phyloP scores from a whole-genome alignment of 2,113 vertebrate species.

The Pachyramphus minor region DNA sequence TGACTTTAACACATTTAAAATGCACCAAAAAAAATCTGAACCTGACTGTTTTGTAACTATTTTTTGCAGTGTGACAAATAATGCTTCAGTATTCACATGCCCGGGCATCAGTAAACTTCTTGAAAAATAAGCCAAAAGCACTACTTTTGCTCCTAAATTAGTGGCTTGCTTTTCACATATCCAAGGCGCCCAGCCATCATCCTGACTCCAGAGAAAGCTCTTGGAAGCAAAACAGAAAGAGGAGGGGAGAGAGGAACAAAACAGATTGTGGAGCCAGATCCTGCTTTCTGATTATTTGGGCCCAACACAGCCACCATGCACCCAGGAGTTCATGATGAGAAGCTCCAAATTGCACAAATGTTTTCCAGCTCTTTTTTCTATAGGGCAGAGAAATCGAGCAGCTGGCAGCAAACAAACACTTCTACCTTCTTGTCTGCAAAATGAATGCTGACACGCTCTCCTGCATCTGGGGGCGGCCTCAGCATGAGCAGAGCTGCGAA shows the following conservation, averaged over 20 bases:
- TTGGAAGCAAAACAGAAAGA: slow-evolving; percentile 24
- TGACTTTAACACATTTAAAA: background rate
- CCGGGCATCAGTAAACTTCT: background rate
- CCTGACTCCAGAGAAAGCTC: background rate
- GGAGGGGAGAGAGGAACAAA: background rate
- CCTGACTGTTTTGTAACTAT: background rate
- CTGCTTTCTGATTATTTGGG: background rate
- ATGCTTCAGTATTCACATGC: slow-evolving; percentile 26
- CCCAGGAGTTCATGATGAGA: background rate
- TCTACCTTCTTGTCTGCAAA: background rate
- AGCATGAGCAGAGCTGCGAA: background rate
- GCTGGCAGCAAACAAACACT: background rate
- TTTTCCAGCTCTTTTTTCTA: background rate
- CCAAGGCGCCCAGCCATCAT: background rate
- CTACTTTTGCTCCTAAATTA: slow-evolving; percentile 9
- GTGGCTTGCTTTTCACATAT: background rate
- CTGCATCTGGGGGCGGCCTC: background rate
- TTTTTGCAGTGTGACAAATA: background rate
- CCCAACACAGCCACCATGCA: background rate
- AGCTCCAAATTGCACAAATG: background rate
- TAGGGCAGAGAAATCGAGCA: background rate
- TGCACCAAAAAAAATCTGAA: background rate
- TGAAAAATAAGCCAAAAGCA: slow-evolving; percentile 27
- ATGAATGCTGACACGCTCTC: background rate
- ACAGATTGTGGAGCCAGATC: slow-evolving; percentile 21